phyloP scores from a whole-genome alignment of 1,140 invertebrate genomes.

The Drosophila littoralis region DNA sequence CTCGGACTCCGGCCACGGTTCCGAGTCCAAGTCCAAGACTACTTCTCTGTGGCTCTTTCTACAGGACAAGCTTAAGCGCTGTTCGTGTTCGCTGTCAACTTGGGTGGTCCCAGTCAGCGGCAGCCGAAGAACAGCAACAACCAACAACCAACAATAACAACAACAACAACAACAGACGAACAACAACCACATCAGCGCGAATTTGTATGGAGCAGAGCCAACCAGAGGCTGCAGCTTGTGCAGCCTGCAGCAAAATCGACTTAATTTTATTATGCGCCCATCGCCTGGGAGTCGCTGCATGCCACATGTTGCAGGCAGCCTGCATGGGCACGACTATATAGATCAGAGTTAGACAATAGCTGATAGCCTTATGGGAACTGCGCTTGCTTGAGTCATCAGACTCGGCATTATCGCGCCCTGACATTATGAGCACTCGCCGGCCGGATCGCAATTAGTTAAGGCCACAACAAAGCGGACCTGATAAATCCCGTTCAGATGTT shows the following conservation, averaged over 20 bases:
- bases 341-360: conserved; percentile 70
- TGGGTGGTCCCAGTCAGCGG: conserved; percentile 78
- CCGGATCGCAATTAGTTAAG: conserved; percentile 38
- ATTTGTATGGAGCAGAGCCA: conserved; percentile 4
- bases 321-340: conserved; percentile 46
- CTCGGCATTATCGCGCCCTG: conserved; percentile 43
- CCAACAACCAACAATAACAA: conserved; percentile 22
- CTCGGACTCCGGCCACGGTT: not conserved
- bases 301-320: not conserved
- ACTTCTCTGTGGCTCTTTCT: conserved; percentile 11
- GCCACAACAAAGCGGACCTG: conserved; percentile 7
- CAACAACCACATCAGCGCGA: conserved; percentile 13
- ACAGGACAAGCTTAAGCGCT: conserved; percentile 80
- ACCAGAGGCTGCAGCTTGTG: conserved; percentile 34
- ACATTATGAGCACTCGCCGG: conserved; percentile 47
- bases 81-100: conserved; percentile 84
- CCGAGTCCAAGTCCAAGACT: conserved; percentile 13
- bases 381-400: conserved; percentile 53
- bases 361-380: conserved; percentile 47
- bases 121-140: conserved; percentile 46
- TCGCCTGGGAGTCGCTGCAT: not conserved
- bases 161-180: conserved; percentile 21
- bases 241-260: conserved; percentile 43
- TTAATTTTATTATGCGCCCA: conserved; percentile 61
- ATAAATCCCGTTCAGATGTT: not conserved